A percentile compares a stretch with the other conserved stretches of the same genome.
phyloP scores from a whole-genome alignment of 1,140 invertebrate genomes.

The Pollicipes pollicipes region DNA sequence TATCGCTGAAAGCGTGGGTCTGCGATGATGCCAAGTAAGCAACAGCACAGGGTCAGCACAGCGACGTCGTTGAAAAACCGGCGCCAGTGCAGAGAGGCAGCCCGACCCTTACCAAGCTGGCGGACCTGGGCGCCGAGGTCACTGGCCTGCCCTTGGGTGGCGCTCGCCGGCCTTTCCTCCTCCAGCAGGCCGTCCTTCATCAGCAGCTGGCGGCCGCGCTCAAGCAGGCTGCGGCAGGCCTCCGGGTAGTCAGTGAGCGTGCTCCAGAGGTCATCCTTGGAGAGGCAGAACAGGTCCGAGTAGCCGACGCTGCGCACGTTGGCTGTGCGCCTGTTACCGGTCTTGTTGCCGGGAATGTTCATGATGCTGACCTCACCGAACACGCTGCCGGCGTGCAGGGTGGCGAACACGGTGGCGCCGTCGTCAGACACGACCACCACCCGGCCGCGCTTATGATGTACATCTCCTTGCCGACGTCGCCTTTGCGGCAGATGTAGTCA shows the following conservation, averaged over 20 bases:
- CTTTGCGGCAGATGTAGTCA: slow-evolving; percentile 90
- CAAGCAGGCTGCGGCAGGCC: slow-evolving; percentile 64
- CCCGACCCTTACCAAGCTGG: slow-evolving; percentile 32
- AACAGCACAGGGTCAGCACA: no score
- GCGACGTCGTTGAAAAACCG: no score
- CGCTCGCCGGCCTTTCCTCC: slow-evolving; percentile 50
- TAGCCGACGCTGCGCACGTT: slow-evolving; percentile 78
- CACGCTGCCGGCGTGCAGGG: slow-evolving; percentile 68
- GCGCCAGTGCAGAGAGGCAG: no score
- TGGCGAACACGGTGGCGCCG: slow-evolving; percentile 63
- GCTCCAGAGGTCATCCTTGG: slow-evolving; percentile 75
- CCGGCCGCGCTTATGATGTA: slow-evolving; percentile 84
- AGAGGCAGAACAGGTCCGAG: slow-evolving; percentile 80
- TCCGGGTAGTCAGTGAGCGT: slow-evolving; percentile 73
- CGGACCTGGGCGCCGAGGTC: slow-evolving; percentile 33
- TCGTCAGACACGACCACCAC: slow-evolving; percentile 73
- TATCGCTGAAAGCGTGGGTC: no score
- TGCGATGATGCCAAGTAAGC: no score
- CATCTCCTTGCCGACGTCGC: slow-evolving; percentile 92
- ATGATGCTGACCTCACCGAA: slow-evolving; percentile 85
- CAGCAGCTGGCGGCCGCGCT: slow-evolving; percentile 70
- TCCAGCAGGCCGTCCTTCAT: slow-evolving; percentile 83
- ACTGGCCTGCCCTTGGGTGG: slow-evolving; percentile 29
- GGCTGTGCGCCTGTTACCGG: slow-evolving; percentile 74
- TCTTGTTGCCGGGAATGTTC: slow-evolving; percentile 79